Base-by-base conservation (phyloP, 2,797 vertebrate species). In the Poeciliopsis presidionis region DNA sequence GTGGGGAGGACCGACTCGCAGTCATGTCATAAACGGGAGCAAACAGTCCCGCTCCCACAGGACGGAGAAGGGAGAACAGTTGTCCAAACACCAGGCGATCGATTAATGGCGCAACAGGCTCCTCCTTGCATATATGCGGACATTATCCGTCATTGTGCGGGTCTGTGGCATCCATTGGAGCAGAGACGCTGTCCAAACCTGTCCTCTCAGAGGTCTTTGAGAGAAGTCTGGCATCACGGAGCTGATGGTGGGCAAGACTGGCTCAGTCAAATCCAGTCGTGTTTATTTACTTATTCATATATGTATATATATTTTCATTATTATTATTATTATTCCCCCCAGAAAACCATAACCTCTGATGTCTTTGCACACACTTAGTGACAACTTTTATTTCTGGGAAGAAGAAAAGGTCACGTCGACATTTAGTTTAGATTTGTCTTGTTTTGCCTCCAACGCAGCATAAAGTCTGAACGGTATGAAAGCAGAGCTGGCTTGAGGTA, bases 61-160 rank as follows among this genome's bases (percentile, higher is more conserved):
- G 74, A 45, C 79, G 74, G 82, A 78, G 63, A 28, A 70, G 7
- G 63, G 55, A 73, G 30, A 88, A 73, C 88, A 87, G 86, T 91
- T 87, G 90, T 87, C 84, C 87, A 90, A 93, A 92, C 89, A 90
- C 69, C 18, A 78, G 67, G 13, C 79, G 22, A 85, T 89, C 85
- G 83, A 89, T 92, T 85, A 81, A 82, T 90, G 85, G 80, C 80
- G 82, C 88, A 88, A 90, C 84, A 84, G 86, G 82, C 78, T 83
- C 63, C 53, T 46, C 73, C 67, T 30, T 13, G 28, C 57, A 39
- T 73, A 57, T 69, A 75, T 55, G 75, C 49, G 63, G 77, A 83
- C 73, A 43, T 76, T 46, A 84, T 84, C 85, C 86, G 87, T 87
- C 81, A 86, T 79, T 14, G 79, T 78, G 78, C 85, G 59, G 41